Evolutionary conservation across 2,113 vertebrate genomes (phyloP).

Genomic region (Lanius collurio): DNA sequence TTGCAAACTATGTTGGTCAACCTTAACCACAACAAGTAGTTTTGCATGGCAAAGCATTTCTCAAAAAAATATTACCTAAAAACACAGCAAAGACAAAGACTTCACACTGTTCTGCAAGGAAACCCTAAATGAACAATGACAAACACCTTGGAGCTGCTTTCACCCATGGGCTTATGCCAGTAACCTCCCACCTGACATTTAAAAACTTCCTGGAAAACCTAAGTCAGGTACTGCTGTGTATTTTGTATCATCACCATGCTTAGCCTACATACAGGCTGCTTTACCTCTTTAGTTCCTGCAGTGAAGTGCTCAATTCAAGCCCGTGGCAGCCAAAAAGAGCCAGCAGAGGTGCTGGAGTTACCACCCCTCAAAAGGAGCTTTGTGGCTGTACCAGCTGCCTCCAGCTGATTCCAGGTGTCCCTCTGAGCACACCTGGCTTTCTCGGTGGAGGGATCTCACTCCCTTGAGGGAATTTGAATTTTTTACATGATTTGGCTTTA

Average conservation of each 20-base stretch:
- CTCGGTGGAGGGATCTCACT: background rate
- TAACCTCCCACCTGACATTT: background rate
- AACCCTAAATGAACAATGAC: background rate
- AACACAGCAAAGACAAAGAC: background rate
- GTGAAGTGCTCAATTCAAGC: background rate
- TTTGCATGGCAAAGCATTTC: background rate
- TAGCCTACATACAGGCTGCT: background rate
- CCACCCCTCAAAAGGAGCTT: background rate
- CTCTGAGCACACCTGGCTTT: background rate
- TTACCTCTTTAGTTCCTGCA: background rate
- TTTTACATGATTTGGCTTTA: background rate
- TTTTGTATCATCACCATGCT: background rate
- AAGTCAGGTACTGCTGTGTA: background rate
- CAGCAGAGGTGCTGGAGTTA: background rate
- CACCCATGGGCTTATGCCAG: background rate
- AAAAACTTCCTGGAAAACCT: background rate
- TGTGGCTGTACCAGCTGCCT: background rate
- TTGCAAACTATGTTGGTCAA: background rate
- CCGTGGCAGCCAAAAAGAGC: rapidly evolving
- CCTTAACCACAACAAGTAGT: background rate
- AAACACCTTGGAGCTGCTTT: background rate
- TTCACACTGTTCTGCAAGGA: background rate
- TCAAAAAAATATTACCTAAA: background rate
- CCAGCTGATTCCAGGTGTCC: background rate
- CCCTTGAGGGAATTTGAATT: background rate